Percentiles rank a stretch among this genome's conserved stretches.
Evolutionary conservation across 35 echinoderm and acorn worm genomes (phyloP).

Genomic region (Amphiura filiformis): DNA sequence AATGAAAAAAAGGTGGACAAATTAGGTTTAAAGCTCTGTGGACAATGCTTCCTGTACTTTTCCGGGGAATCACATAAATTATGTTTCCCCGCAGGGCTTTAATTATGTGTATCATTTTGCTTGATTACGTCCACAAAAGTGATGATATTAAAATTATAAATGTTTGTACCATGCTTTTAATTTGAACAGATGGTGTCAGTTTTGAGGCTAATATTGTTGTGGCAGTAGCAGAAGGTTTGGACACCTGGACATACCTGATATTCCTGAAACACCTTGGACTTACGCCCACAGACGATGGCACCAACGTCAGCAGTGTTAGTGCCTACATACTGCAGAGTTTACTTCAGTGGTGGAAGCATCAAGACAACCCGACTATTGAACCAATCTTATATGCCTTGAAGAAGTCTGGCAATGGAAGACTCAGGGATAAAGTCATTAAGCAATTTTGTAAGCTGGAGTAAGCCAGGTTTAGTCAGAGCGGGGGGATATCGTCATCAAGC

Average conservation of each 20-base stretch:
- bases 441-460: not conserved
- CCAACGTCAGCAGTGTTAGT: not conserved
- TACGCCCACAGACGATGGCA: not conserved
- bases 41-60: too few relatives aligned
- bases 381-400: not conserved
- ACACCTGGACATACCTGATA: not conserved
- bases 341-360: not conserved
- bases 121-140: too few relatives aligned
- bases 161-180: too few relatives aligned
- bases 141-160: too few relatives aligned
- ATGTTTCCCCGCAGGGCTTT: too few relatives aligned
- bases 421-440: not conserved
- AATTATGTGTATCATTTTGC: too few relatives aligned
- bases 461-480: not conserved
- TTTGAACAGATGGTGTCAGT: too few relatives aligned
- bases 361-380: not conserved
- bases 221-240: not conserved
- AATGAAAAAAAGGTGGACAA: too few relatives aligned
- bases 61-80: too few relatives aligned
- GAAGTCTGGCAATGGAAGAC: not conserved
- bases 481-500: too few relatives aligned
- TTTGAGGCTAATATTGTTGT: not conserved
- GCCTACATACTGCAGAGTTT: not conserved
- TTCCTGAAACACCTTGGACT: not conserved
- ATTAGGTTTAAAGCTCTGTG: too few relatives aligned